Base-by-base conservation (phyloP, 1,140 invertebrate genomes). In the Solenopsis fugax region DNA sequence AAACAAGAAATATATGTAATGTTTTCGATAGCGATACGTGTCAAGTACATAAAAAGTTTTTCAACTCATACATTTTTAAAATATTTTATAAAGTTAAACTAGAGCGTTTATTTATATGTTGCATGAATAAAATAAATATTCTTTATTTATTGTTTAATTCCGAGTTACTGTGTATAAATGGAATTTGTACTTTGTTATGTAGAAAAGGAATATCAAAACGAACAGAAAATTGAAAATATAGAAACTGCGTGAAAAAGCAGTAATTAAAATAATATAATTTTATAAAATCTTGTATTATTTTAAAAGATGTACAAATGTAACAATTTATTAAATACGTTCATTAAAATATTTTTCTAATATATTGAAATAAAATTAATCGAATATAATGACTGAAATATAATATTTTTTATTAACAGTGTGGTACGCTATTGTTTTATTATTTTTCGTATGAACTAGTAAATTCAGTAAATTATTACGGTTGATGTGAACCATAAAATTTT, bases 31-130 rank as follows among this genome's bases (percentile, higher is more conserved):
- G n/a, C 1, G 13, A 62, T 45, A 12, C 7, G 54, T 71, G 48
- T 45, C 78, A 71, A 82, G 10, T 37, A 45, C 12, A 6, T 72
- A 16, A 72, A 82, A 72, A 72, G 67, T 60, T 82, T 72, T 72
- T 29, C 12, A 45, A 72, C 18, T 82, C 10, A 21, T 48, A 34
- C 16, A 58, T 82, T 82, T 82, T 41, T 50, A 6, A 16, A 5
- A 29, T 29, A 29, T 29, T 24, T 13, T 52, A 56, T 48, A 82
- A 58, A 58, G 12, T 21, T 48, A 24, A 24, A 58, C 1, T 3
- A 34, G 37, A 34, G 37, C 6, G 48, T 82, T 58, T 73, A 60
- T 60, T 71, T 73, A 81, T 56, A 54, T 18, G 18, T 48, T 18
- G 13, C 34, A 4, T 10, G 52, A 58, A 34, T 60, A 58, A 16